Evolutionary conservation across 2,113 vertebrate species (phyloP).

Genomic region (Eublepharis macularius): DNA sequence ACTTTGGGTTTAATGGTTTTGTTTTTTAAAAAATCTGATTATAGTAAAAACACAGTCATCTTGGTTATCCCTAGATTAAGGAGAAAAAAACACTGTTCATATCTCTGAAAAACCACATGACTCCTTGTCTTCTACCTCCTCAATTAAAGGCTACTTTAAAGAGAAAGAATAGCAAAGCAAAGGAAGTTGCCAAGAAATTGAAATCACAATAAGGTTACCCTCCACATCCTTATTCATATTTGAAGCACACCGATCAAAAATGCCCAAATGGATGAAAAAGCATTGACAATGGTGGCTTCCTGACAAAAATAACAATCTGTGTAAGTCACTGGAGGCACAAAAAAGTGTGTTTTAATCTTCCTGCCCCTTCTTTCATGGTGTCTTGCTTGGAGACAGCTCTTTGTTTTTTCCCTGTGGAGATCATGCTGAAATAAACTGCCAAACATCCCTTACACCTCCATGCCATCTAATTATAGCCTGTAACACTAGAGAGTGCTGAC

Average conservation of each 20-base stretch:
- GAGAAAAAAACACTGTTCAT: not conserved
- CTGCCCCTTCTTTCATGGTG: constrained; percentile 51
- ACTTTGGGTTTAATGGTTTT: not conserved
- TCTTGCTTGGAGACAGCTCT: constrained; percentile 66
- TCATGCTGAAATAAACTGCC: constrained; percentile 83
- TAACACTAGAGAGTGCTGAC: constrained; percentile 80
- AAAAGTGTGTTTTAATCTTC: constrained; percentile 48
- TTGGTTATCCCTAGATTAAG: not conserved
- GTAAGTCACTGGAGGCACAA: constrained; percentile 24
- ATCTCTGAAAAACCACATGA: not conserved
- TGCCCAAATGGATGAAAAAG: constrained; percentile 6
- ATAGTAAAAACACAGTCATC: not conserved
- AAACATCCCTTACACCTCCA: constrained; percentile 82
- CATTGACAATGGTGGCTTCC: constrained; percentile 24
- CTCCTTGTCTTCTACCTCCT: not conserved
- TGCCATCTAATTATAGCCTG: constrained; percentile 88
- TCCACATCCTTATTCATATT: not conserved
- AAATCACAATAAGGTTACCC: constrained; percentile 22
- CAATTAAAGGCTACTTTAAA: constrained; percentile 8
- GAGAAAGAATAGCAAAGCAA: not conserved
- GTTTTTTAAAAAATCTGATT: not conserved
- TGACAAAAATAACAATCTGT: constrained; percentile 42
- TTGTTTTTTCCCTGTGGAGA: constrained; percentile 73
- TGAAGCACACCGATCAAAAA: not conserved
- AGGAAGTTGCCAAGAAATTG: not conserved